Evolutionary conservation across 2,797 vertebrate genomes (phyloP), one percentile per base, ranked within the genome.

Genomic region (Odontamblyopus lacepedii): DNA sequence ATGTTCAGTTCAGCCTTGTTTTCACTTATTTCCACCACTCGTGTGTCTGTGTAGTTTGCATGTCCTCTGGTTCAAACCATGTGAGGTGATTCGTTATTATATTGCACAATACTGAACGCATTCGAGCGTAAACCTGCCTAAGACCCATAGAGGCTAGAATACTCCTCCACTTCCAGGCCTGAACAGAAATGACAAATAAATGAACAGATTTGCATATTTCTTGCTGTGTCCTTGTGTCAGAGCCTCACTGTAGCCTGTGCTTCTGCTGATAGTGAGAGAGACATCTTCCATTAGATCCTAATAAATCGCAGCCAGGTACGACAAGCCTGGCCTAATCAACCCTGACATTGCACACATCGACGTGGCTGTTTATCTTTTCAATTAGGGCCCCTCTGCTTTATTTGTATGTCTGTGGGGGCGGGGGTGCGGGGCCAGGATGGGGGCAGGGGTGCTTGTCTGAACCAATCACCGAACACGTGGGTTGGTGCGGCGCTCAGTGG

Each of bases 291-390:
- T 85, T 89, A 86, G 81, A 83, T 80, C 75, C 74, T 86, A 89
- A 90, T 92, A 84, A 85, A 89, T 80, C 83, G 77, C 75, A 78
- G 78, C 84, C 83, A 87, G 80, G 83, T 90, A 85, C 74, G 71
- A 77, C 51, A 78, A 26, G 70, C n/a, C 29, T 75, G 70, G 72
- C 70, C 85, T 91, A 89, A 92, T 92, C 89, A 90, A 87, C 80
- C 82, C 73, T 86, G 88, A 87, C 85, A 88, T 76, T 63, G 74
- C 85, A 84, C 80, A 83, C 80, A 81, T 82, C 81, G 64, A 56
- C 56, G 70, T 69, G 56, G 8, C 85, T 80, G 86, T 89, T 89
- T 90, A 83, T 82, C 78, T 84, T 91, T 92, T 88, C 89, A 91
- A 93, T 92, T 91, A 91, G 72, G 76, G 67, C 60, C 74, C 75